phyloP scores from a whole-genome alignment of 1,140 invertebrate genomes.

The Aphis gossypii region DNA sequence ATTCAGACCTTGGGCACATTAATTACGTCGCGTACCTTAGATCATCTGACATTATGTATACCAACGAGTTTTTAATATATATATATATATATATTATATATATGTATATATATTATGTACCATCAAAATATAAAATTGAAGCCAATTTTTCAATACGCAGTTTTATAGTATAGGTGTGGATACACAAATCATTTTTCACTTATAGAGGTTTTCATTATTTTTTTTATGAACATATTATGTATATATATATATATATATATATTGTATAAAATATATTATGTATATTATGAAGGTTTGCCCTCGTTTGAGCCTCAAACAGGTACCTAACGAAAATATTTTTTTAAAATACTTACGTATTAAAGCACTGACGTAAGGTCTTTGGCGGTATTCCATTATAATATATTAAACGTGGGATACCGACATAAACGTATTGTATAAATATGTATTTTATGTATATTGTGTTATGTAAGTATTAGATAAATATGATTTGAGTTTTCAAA shows the following conservation, averaged over 20 bases:
- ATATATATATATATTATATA: background rate
- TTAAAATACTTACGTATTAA: slow-evolving; percentile 14
- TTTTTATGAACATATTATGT: background rate
- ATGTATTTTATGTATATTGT: slow-evolving; percentile 4
- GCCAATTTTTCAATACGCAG: slow-evolving; percentile 48
- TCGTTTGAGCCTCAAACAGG: slow-evolving; percentile 51
- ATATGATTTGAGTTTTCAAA: background rate
- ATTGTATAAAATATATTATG: background rate
- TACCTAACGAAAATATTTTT: slow-evolving; percentile 38
- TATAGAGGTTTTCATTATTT: background rate
- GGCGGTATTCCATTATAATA: slow-evolving; percentile 35
- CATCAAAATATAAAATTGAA: slow-evolving; percentile 14
- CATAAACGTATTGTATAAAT: background rate
- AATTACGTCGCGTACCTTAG: slow-evolving; percentile 24
- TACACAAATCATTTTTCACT: slow-evolving; percentile 21
- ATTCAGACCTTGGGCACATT: slow-evolving; percentile 47
- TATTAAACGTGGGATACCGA: background rate
- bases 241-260: background rate
- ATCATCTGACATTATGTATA: slow-evolving; percentile 26
- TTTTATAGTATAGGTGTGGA: background rate
- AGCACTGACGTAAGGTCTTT: slow-evolving; percentile 1
- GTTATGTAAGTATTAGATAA: slow-evolving; percentile 2
- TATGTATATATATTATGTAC: background rate
- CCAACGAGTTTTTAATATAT: background rate
- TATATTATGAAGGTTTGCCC: slow-evolving; percentile 13